Base-by-base conservation (phyloP, 1,140 invertebrate species). In the Megalonaias nervosa region DNA sequence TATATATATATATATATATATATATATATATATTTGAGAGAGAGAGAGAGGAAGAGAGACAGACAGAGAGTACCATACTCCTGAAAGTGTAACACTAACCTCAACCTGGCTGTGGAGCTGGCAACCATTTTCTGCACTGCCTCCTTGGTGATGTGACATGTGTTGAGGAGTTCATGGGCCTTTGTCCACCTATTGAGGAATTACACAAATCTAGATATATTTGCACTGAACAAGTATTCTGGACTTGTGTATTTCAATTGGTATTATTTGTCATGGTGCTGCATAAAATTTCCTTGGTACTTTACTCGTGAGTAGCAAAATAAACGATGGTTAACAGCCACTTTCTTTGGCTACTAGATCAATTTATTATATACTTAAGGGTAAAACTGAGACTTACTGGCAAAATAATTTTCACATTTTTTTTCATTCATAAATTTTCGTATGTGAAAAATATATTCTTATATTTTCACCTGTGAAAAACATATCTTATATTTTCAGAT, bases 121-220 rank as follows among this genome's bases (percentile, higher is more conserved):
- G 76, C 76, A 71, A 93, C 92, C 81, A 94, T 93, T 38, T 91
- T 84, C 75, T 92, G 91, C 60, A 96, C 91, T 87, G 94, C 93
- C 62, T 91, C 86, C 81, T 92, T 92, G 62, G 92, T 92, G 71
- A 96, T 92, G 62, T 91, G 88, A 74, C 94, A 92, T 16, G 93
- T 93, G 80, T 93, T 93, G 82, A 92, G 84, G 21, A 94, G 88
- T 48, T 94, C 85, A 84, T 96, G 93, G 13, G 94, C 93, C 55
- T 93, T 89, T 9, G 90, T 89, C 88, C 90, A 92, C 92, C 92
- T 91, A 71, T 38, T 76, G 80, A 70, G 59, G 67, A 21, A 81
- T 79, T 78, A 55, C 13, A 26, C 57, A 70, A n/a, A 74, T 79
- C 11, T 31, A 16, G 23, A 73, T 21, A 57, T 55, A 55, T 73